A percentile compares a stretch with the other conserved stretches of the same genome.
These are phyloP conservation scores for Glyptemys insculpta DNA, from an alignment of 2,797 vertebrate genomes.

Conservation along the genomic window DNA sequence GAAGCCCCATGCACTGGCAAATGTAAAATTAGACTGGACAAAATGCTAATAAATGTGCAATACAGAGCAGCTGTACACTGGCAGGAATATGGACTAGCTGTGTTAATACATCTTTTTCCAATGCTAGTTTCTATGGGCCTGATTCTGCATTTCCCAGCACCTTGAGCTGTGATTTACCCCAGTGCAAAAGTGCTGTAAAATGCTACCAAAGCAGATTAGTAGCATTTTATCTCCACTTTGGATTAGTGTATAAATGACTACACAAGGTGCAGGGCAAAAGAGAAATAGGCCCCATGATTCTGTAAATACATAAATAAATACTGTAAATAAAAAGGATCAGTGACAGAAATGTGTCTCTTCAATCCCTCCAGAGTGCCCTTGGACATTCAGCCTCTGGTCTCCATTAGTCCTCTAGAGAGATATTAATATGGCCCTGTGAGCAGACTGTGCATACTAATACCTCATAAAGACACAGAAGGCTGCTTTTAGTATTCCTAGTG, in stretches of 20 bases:
- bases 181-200: not conserved
- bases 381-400: not conserved
- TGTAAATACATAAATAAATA: not conserved
- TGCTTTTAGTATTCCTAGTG: not conserved
- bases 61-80: not conserved
- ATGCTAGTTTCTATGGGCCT: not conserved
- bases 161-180: not conserved
- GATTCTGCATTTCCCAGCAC: not conserved
- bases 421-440: not conserved
- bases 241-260: not conserved
- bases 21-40: not conserved
- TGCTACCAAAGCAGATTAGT: not conserved
- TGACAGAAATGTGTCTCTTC: not conserved
- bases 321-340: not conserved
- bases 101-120: slow-evolving; percentile 5
- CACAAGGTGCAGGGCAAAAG: not conserved
- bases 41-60: not conserved
- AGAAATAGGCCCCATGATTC: slow-evolving; percentile 6
- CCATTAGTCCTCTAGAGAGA: not conserved
- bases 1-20: not conserved
- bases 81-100: not conserved
- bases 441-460: not conserved
- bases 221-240: not conserved
- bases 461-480: not conserved
- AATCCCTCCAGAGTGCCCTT: not conserved